Evolutionary conservation across 2,113 vertebrate species (phyloP), one percentile per base, ranked within the genome.

Genomic region (Marmota flaviventris): DNA sequence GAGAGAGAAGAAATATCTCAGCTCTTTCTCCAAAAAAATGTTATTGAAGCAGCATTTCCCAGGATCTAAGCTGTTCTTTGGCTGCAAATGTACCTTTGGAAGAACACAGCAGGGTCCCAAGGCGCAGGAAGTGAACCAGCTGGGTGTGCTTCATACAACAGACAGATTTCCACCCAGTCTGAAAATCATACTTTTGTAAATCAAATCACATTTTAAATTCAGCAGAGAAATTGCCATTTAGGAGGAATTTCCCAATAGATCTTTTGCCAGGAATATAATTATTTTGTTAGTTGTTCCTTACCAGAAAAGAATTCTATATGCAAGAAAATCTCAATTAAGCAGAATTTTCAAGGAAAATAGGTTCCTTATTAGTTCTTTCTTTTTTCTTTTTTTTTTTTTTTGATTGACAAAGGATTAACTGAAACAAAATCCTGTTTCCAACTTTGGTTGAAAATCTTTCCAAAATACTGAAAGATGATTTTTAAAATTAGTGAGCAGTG

Each of bases 141-240:
- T 93, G 83, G 77, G 25, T 48, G 48, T 76, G 63, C 61, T 96
- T 95, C 39, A 7, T 45, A 29, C 16, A 93, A 86, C 61, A 96
- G 73, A 81, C 37, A 63, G 37, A 88, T 96, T 95, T 94, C 58
- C n/a, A 93, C 69, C 0, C 14, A 76, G 34, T 86, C 88, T 72
- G 48, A 73, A 96, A 97, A 89, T 96, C 85, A 91, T 75, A 77
- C 70, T 93, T 93, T 93, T 97, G 58, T 77, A 94, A 97, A 79
- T 91, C 70, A 89, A 94, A 94, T 97, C 67, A 48, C 67, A 87
- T 98, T 96, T 96, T 88, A 92, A 97, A 95, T 94, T 95, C 81
- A 82, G 34, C 53, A 69, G 53, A 86, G 70, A 93, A 93, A 77
- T 70, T 94, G 58, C 70, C 65, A 69, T 96, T 84, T 88, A 72